phyloP scores from a whole-genome alignment of 2,113 vertebrate species.

The Egretta garzetta region DNA sequence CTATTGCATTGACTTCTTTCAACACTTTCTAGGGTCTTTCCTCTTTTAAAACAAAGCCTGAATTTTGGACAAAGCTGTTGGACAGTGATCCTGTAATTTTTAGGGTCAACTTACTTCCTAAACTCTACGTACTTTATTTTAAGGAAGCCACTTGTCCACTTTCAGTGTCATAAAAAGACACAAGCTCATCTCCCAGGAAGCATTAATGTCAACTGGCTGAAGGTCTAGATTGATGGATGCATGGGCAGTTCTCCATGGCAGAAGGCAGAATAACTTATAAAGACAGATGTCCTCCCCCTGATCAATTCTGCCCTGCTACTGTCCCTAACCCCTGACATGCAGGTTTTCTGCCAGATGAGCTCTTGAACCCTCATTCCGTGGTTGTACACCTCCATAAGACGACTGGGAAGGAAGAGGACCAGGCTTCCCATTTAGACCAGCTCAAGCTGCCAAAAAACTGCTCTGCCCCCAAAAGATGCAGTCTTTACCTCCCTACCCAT shows the following conservation, averaged over 20 bases:
- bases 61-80: not conserved
- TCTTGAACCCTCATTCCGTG: not conserved
- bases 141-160: not conserved
- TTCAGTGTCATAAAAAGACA: not conserved
- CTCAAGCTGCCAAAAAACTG: not conserved
- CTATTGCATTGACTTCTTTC: not conserved
- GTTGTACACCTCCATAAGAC: not conserved
- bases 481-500: not conserved
- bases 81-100: not conserved
- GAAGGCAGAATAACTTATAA: not conserved
- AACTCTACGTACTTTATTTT: not conserved
- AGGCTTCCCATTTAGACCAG: not conserved
- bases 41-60: not conserved
- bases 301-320: not conserved
- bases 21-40: not conserved
- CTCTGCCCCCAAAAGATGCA: not conserved
- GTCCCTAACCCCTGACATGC: not conserved
- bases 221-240: not conserved
- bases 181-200: not conserved
- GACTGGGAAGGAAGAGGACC: not conserved
- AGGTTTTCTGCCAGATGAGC: not conserved
- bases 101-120: not conserved
- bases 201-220: not conserved
- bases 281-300: not conserved
- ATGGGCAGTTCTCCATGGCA: not conserved